phyloP scores from a whole-genome alignment of 2,797 vertebrate species.

The Carduelis carduelis region DNA sequence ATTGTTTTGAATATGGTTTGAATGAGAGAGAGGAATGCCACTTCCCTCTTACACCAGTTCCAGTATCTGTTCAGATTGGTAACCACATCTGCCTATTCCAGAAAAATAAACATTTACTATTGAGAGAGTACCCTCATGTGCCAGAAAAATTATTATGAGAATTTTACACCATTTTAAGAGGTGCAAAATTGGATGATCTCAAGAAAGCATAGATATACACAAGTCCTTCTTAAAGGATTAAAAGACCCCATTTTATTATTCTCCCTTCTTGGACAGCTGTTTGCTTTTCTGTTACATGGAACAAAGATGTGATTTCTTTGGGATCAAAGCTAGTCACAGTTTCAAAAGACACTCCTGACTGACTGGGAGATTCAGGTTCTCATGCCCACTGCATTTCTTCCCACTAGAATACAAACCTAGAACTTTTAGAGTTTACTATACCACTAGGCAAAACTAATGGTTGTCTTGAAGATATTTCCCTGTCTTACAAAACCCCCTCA shows the following conservation, averaged over 20 bases:
- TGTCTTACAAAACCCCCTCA: neutral
- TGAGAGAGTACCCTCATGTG: neutral
- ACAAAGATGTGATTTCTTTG: neutral
- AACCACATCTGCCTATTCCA: neutral
- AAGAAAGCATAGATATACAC: neutral
- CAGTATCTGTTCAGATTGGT: neutral
- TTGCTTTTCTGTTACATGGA: neutral
- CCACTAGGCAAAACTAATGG: neutral
- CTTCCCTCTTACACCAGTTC: neutral
- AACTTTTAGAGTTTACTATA: neutral
- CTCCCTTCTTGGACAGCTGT: neutral
- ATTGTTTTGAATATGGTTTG: neutral
- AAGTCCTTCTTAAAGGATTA: neutral
- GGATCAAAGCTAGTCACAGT: neutral
- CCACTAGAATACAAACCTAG: neutral
- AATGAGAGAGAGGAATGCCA: neutral
- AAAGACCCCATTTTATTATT: neutral
- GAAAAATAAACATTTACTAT: neutral
- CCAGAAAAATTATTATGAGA: neutral
- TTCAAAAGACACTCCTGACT: neutral
- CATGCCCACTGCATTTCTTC: neutral
- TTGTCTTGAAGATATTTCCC: neutral
- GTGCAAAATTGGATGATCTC: neutral
- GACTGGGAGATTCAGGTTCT: neutral
- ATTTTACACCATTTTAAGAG: neutral